Evolutionary conservation across 64 coral and sea anemone species (phyloP).

Genomic region (Orbicella faveolata): DNA sequence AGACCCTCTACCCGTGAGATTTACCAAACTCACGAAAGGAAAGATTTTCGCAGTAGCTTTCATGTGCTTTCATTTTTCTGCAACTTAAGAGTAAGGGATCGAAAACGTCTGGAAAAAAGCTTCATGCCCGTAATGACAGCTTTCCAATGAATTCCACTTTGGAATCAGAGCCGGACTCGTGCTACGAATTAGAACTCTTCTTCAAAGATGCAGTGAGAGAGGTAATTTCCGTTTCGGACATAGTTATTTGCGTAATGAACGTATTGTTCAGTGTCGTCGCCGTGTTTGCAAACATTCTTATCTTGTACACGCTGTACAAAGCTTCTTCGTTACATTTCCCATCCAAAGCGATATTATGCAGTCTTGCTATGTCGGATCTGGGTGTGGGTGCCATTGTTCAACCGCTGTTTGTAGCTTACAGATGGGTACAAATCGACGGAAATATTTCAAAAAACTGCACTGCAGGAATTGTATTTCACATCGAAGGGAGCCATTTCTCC

Average conservation of each 20-base stretch:
- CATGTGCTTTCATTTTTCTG: too few species aligned
- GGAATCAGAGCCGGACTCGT: neutral
- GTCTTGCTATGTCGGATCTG: slow-evolving; percentile 23
- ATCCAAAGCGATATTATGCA: slow-evolving; percentile 18
- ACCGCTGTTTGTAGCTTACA: slow-evolving; percentile 19
- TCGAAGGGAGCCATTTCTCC: neutral
- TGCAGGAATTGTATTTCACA: slow-evolving; percentile 18
- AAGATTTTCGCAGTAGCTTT: too few species aligned
- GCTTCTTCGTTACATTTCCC: slow-evolving; percentile 17
- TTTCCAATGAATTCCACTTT: neutral
- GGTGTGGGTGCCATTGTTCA: slow-evolving; percentile 27
- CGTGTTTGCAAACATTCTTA: slow-evolving; percentile 18
- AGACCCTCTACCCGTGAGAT: too few species aligned
- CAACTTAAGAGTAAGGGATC: too few species aligned
- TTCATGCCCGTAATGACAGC: neutral
- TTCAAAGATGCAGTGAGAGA: slow-evolving; percentile 3
- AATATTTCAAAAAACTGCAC: neutral
- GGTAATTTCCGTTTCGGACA: neutral
- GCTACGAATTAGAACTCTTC: slow-evolving; percentile 7
- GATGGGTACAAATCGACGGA: slow-evolving; percentile 11
- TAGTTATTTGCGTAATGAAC: slow-evolving; percentile 11
- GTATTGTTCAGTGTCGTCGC: slow-evolving; percentile 4
- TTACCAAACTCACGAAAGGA: too few species aligned
- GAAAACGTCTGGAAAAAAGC: too few species aligned
- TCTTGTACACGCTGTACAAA: slow-evolving; percentile 30